These are phyloP conservation scores for Spilosoma lubricipeda DNA, from an alignment of 2,888 invertebrate species.

Conservation along the genomic window DNA sequence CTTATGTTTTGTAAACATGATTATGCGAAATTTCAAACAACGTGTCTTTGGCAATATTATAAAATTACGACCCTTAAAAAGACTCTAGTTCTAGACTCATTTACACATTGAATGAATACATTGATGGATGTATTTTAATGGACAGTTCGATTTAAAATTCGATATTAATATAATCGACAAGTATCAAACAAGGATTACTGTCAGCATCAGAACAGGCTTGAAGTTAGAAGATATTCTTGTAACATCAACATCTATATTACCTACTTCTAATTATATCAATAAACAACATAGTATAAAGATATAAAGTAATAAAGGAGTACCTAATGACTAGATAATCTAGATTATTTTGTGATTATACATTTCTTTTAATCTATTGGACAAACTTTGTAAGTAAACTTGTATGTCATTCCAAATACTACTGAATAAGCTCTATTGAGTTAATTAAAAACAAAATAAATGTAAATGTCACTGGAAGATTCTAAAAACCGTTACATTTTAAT, in stretches of 20 bases:
- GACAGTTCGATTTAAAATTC: background rate
- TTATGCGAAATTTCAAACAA: background rate
- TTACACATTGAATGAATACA: background rate
- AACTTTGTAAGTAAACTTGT: background rate
- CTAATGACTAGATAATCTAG: background rate
- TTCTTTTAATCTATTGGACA: background rate
- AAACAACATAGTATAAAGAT: background rate
- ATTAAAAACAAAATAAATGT: background rate
- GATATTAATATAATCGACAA: background rate
- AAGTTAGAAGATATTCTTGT: conserved; percentile 4
- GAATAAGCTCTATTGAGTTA: background rate
- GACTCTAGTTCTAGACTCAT: background rate
- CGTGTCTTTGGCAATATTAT: background rate
- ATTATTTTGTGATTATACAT: background rate
- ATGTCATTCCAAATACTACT: background rate
- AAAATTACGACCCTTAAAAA: background rate
- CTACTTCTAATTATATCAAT: background rate
- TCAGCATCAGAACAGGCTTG: background rate
- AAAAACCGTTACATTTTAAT: too few species aligned
- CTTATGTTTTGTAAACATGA: background rate
- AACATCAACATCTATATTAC: background rate
- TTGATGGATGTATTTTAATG: background rate
- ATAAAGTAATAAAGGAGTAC: conserved; percentile 5
- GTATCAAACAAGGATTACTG: background rate
- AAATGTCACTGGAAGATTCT: too few species aligned